A percentile compares a stretch with the other conserved stretches of the same genome.
These are phyloP conservation scores for Acromyrmex echinatior DNA, from an alignment of 1,140 invertebrate species.

Conservation along the genomic window DNA sequence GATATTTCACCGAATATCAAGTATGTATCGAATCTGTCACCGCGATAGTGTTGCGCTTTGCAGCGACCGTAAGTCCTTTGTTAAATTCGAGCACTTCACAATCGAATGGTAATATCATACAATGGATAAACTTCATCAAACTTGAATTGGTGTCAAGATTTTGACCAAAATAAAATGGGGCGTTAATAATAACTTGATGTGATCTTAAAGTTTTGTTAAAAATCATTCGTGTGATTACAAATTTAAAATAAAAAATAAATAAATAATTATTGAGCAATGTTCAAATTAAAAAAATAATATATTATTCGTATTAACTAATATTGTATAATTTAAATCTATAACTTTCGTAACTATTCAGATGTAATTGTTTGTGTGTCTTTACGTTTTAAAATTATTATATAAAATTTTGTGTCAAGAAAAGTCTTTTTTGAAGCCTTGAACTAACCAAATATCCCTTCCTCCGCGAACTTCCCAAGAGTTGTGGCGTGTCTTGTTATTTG, in stretches of 20 bases:
- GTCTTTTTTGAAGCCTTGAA: neutral
- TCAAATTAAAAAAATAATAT: neutral
- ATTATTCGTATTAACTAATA: neutral
- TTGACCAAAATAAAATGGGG: neutral
- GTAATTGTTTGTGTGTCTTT: neutral
- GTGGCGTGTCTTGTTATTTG: conserved; percentile 30
- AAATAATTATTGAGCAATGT: neutral
- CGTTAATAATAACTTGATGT: neutral
- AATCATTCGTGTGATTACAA: neutral
- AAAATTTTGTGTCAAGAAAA: neutral
- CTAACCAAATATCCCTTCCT: conserved; percentile 17
- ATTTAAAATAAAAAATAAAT: neutral
- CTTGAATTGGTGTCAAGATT: conserved; percentile 9
- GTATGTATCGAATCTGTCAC: conserved; percentile 56
- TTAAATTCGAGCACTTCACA: conserved; percentile 18
- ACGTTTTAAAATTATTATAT: neutral
- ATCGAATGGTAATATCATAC: conserved; percentile 11
- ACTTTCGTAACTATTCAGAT: neutral
- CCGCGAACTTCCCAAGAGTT: neutral
- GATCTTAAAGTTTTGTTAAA: neutral
- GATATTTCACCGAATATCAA: conserved; percentile 56
- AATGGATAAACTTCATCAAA: conserved; percentile 7
- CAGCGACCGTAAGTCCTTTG: conserved; percentile 45
- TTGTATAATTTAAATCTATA: neutral
- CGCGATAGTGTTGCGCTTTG: conserved; percentile 13